Evolutionary conservation across 2,113 vertebrate genomes (phyloP), one percentile per base, ranked within the genome.

Genomic region (Brachyhypopomus occidentalis): DNA sequence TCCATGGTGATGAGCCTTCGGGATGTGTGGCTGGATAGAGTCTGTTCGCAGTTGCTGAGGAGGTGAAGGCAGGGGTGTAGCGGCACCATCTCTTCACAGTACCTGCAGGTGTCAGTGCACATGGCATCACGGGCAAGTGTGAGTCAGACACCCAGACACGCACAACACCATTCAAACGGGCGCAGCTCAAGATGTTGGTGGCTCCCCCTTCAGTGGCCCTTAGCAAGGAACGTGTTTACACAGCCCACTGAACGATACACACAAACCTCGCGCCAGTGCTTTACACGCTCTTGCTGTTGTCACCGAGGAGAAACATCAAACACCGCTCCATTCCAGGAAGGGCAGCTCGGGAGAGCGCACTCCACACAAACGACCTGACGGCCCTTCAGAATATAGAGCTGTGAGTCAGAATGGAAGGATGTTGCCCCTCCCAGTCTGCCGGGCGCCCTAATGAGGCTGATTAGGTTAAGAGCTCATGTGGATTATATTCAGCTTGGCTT

Each of bases 41-140:
- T 95, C 93, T 99, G 96, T 89, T 99, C 96, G 59, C 96, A 98
- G 92, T 98, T 99, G 90, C 97, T 99, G 91, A 98, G 81, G 85
- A 97, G 93, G 82, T 86, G 93, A 86, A 98, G 94, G 92, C 98
- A 99, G 0, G 96, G 96, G 86, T 98, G 96, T 85, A 92, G 90
- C 59, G 97, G 96, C 63, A 98, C 82, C 91, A 95, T 95, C 88
- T 97, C 95, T 69, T 97, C 96, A 41, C 92, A 93, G 72, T 99
- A 98, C 88, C 97, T 98, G 92, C 69, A 89, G 86, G 73, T 85
- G 80, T 11, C 69, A 25, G 41, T 1, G 48, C 16, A 58, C 14
- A 75, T 23, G 19, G n/a, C 64, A 62, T 63, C 73, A 52, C 23
- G 38, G 23, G 17, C 1, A 69, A 22, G 58, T 4, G 20, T 34